A percentile compares a stretch with the other conserved stretches of the same genome.
Evolutionary conservation across 2,888 invertebrate genomes (phyloP).

Genomic region (Operophtera brumata): DNA sequence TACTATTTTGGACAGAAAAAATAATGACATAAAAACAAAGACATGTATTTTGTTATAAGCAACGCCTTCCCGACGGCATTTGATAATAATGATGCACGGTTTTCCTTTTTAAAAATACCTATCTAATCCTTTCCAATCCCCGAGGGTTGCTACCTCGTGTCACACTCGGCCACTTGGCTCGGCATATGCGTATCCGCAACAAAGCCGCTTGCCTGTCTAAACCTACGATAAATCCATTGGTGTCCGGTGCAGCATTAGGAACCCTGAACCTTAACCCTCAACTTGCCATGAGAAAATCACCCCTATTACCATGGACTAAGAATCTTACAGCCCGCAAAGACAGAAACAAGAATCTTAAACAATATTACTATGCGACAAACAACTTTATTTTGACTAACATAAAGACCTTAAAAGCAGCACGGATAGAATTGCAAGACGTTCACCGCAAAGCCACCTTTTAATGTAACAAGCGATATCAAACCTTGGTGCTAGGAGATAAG

Average conservation of each 20-base stretch:
- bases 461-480: background rate
- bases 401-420: background rate
- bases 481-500: background rate
- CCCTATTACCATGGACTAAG: slow-evolving; percentile 1
- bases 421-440: slow-evolving; percentile 2
- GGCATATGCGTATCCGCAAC: slow-evolving; percentile 53
- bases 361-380: background rate
- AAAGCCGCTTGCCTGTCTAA: slow-evolving; percentile 64
- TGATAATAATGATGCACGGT: no score
- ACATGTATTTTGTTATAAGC: no score
- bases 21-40: no score
- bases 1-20: no score
- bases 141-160: slow-evolving; percentile 1
- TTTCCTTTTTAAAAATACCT: background rate
- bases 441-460: background rate
- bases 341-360: background rate
- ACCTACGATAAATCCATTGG: slow-evolving; percentile 67
- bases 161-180: slow-evolving; percentile 14
- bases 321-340: background rate
- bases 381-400: background rate
- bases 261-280: slow-evolving; percentile 29
- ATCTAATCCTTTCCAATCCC: slow-evolving; percentile 7
- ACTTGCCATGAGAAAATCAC: background rate
- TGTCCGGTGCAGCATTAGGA: slow-evolving; percentile 55
- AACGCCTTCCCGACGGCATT: no score